Conservation (phyloP, 2,113 vertebrate species). For the Struthidea cinerea region DNA sequence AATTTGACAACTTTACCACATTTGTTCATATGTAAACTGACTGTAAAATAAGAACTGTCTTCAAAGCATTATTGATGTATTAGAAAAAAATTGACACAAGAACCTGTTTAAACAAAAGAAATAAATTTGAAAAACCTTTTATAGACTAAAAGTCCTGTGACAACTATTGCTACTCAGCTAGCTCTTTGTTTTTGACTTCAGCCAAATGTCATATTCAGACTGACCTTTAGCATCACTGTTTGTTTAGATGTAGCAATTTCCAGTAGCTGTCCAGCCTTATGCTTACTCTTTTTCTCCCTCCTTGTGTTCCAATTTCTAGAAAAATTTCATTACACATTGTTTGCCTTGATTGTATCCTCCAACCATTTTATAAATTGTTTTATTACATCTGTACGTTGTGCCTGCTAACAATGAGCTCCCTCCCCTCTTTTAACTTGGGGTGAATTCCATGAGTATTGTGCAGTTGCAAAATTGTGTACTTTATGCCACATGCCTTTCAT, state of each 20-base stretch:
- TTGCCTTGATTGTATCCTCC: neutral
- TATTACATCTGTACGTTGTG: neutral
- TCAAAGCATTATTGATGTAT: neutral
- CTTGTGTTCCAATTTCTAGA: neutral
- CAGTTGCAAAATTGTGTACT: neutral
- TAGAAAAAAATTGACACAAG: neutral
- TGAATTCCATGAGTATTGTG: neutral
- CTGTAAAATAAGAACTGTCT: neutral
- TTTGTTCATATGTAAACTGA: neutral
- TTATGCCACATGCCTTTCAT: neutral
- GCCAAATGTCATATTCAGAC: neutral
- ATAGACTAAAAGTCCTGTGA: neutral
- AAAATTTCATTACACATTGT: neutral
- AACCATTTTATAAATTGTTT: neutral
- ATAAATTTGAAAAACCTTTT: neutral
- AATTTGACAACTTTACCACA: neutral
- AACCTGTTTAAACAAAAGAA: neutral
- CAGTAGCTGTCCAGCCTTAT: neutral
- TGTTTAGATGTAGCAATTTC: neutral
- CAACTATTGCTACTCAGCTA: neutral
- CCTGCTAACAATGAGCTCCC: neutral
- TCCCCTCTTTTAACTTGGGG: neutral
- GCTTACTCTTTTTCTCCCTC: neutral
- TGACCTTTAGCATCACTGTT: neutral
- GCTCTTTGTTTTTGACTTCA: neutral